Base-by-base conservation (phyloP, 2,113 vertebrate genomes). In the Herpetotheres cachinnans region DNA sequence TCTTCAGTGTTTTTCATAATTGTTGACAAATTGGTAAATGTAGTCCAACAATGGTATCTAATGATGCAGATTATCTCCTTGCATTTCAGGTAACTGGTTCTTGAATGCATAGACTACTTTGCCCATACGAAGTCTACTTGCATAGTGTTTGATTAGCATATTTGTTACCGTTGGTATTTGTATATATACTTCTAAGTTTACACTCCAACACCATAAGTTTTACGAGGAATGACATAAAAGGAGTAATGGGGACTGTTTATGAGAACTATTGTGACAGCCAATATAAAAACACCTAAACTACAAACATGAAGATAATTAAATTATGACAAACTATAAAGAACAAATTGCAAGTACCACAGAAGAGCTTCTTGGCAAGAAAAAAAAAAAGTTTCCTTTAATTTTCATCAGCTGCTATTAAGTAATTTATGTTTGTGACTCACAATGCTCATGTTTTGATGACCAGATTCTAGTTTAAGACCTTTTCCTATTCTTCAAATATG, bases 141-240 rank as follows among this genome's bases (percentile, higher is more conserved):
- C 34, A 46, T 11, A 59, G 62, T 6, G 40, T 44, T 65, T 90
- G 24, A 61, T 54, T 61, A 42, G 26, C 12, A 11, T 50, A 36
- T 47, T 76, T 62, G 40, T n/a, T 86, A 62, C 11, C 7, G 3
- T 44, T 2, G 1, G 8, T 70, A 40, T 62, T 32, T 65, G 16
- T 20, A 56, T 9, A 40, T 1, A 49, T 13, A 82, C 13, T 50
- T 83, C 18, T 44, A 67, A 63, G 18, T 59, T 82, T 47, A 67
- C 49, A 49, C 1, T 38, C 13, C 0, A 2, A 61, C 20, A 80
- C 6, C 0, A 0, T n/a, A 38, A 29, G 15, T 46, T 86, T 54
- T 61, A 32, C 16, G 15, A 74, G 29, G 29, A 90, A 54, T n/a
- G 4, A 70, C 22, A 20, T 3, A 58, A 67, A 56, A 67, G 15